Evolutionary conservation across 2,113 vertebrate species (phyloP).

Genomic region (Channa maculata): DNA sequence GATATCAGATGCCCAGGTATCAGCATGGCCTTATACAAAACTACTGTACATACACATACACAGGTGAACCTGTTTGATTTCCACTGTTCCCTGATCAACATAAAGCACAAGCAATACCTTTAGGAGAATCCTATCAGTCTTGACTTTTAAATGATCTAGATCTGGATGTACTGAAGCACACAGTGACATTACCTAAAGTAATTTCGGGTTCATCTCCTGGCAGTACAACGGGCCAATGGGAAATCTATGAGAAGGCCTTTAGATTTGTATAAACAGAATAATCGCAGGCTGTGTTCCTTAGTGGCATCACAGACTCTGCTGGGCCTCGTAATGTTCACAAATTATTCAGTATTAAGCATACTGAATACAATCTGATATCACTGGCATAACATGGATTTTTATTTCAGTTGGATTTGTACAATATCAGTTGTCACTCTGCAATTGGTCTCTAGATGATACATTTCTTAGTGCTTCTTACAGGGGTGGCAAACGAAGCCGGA

Average conservation of each 20-base stretch:
- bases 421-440: slow-evolving; percentile 14
- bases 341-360: slow-evolving; percentile 58
- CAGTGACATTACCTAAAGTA: not conserved
- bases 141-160: slow-evolving; percentile 20
- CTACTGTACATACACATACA: not conserved
- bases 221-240: not conserved
- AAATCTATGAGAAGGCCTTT: not conserved
- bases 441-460: slow-evolving; percentile 26
- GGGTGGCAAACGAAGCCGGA: slow-evolving; percentile 53
- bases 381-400: slow-evolving; percentile 35
- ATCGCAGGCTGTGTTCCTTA: slow-evolving; percentile 38
- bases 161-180: slow-evolving; percentile 7
- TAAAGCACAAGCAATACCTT: not conserved
- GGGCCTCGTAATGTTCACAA: slow-evolving; percentile 64
- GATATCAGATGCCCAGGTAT: slow-evolving; percentile 71
- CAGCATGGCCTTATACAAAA: slow-evolving; percentile 35
- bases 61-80: slow-evolving; percentile 30
- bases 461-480: slow-evolving; percentile 33
- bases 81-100: slow-evolving; percentile 15
- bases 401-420: not conserved
- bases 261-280: slow-evolving; percentile 15
- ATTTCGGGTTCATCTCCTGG: not conserved
- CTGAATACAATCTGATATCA: slow-evolving; percentile 60
- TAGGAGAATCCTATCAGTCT: slow-evolving; percentile 9
- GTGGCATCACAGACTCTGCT: slow-evolving; percentile 32